phyloP scores from a whole-genome alignment of 2,113 vertebrate species.

The Eleginops maclovinus region DNA sequence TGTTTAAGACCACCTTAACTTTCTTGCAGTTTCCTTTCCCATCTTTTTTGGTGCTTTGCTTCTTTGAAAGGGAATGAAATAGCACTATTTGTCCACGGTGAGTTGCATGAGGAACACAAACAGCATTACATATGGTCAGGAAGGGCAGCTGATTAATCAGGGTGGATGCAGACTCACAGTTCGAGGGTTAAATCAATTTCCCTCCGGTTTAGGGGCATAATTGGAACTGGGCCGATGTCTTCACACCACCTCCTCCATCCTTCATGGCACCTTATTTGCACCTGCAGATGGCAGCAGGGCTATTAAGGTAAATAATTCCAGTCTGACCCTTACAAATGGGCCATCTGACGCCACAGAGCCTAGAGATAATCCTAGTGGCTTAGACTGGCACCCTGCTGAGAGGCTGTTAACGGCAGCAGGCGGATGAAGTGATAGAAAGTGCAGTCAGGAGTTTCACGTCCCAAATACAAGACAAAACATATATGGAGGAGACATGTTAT shows the following conservation, averaged over 20 bases:
- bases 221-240: conserved; percentile 28
- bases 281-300: conserved; percentile 51
- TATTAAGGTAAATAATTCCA: conserved; percentile 32
- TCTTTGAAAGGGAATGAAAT: too few species aligned
- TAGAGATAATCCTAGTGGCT: conserved; percentile 72
- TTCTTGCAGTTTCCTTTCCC: too few species aligned
- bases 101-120: conserved; percentile 47
- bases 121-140: too few species aligned
- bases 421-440: conserved; percentile 30
- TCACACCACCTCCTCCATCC: conserved; percentile 27
- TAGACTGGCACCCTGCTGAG: conserved; percentile 66
- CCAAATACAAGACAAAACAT: conserved; percentile 28
- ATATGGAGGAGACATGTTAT: conserved; percentile 32
- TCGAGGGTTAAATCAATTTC: too few species aligned
- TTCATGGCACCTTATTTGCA: background rate
- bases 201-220: too few species aligned
- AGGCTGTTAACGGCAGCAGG: conserved; percentile 51
- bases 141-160: too few species aligned
- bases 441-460: background rate
- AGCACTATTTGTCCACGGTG: background rate
- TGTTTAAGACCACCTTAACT: too few species aligned
- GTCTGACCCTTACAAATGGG: conserved; percentile 50
- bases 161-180: too few species aligned
- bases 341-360: conserved; percentile 65
- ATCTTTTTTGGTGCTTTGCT: too few species aligned